phyloP scores from a whole-genome alignment of 1,140 invertebrate species.

The Portunus trituberculatus region DNA sequence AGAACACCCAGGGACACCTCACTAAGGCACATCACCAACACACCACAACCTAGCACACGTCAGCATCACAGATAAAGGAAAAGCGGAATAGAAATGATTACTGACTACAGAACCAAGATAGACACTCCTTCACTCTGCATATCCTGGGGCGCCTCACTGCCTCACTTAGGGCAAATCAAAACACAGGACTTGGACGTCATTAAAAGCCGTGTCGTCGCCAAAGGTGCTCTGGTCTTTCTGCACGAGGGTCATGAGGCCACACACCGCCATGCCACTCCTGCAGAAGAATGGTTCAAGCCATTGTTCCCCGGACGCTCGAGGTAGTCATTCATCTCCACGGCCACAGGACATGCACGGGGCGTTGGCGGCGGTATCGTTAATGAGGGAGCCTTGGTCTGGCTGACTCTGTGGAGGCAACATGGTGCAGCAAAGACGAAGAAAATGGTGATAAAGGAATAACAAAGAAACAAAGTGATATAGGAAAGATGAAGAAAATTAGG shows the following conservation, averaged over 20 bases:
- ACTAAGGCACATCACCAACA: not conserved
- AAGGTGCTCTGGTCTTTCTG: conserved; percentile 30
- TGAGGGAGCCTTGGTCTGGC: not conserved
- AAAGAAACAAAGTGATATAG: no score
- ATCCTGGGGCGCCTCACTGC: not conserved
- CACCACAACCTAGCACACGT: not conserved
- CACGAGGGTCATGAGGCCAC: conserved; percentile 35
- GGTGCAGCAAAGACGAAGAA: no score
- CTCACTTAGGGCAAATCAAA: conserved; percentile 28
- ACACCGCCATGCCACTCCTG: not conserved
- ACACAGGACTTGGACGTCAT: conserved; percentile 41
- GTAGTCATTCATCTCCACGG: not conserved
- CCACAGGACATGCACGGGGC: conserved; percentile 31
- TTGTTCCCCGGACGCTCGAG: conserved; percentile 19
- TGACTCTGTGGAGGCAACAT: not conserved
- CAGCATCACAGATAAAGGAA: not conserved
- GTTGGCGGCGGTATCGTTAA: conserved; percentile 43
- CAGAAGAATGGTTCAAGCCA: conserved; percentile 18
- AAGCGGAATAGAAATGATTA: not conserved
- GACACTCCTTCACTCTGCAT: not conserved
- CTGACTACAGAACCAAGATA: not conserved
- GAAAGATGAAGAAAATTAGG: no score
- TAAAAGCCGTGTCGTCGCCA: conserved; percentile 27
- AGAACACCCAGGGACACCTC: no score
- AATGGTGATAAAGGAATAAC: no score